Conservation (phyloP, 2,113 vertebrate genomes). For the Sardina pilchardus region DNA sequence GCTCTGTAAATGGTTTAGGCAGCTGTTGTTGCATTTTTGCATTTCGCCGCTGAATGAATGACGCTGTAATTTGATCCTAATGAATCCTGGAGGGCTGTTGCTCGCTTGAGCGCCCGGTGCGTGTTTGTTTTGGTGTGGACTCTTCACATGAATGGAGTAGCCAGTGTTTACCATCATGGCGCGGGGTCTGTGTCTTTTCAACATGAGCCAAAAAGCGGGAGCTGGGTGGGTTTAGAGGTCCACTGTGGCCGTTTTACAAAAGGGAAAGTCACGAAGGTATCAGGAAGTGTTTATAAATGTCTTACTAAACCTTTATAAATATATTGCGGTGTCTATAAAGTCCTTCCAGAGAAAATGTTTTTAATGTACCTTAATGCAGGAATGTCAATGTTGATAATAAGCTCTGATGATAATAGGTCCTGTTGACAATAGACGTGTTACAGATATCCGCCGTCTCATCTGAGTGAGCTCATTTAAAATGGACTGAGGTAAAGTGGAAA, state of each 20-base stretch:
- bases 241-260: slow-evolving; percentile 18
- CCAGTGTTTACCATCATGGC: slow-evolving; percentile 54
- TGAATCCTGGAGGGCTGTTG: slow-evolving; percentile 53
- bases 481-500: too few species aligned
- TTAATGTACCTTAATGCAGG: background rate
- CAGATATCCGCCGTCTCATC: too few species aligned
- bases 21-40: slow-evolving; percentile 51
- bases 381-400: background rate
- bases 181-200: slow-evolving; percentile 53
- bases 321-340: background rate
- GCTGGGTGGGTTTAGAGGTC: slow-evolving; percentile 48
- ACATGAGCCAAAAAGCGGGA: slow-evolving; percentile 46
- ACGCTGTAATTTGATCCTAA: slow-evolving; percentile 57
- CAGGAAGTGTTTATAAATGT: background rate
- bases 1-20: slow-evolving; percentile 53
- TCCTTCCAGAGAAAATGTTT: background rate
- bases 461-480: too few species aligned
- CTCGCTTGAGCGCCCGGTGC: slow-evolving; percentile 35
- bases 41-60: slow-evolving; percentile 54
- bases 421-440: too few species aligned
- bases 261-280: background rate
- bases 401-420: too few species aligned
- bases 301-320: background rate
- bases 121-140: slow-evolving; percentile 56
- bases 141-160: slow-evolving; percentile 54